phyloP scores from a whole-genome alignment of 2,888 invertebrate species.

The Acronicta psi region DNA sequence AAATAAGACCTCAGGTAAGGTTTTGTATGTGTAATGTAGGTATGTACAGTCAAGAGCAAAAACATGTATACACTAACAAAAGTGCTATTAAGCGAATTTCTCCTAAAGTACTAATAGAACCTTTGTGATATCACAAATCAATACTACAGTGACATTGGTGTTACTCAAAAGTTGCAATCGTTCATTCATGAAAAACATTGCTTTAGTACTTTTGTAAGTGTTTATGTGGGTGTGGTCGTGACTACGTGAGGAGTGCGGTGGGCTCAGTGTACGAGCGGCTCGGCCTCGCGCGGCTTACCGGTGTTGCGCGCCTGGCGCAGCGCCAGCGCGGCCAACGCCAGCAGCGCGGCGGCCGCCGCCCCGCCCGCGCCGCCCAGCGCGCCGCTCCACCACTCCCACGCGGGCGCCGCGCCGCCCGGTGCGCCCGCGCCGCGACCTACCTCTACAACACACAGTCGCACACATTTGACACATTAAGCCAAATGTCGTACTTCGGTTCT shows the following conservation, averaged over 20 bases:
- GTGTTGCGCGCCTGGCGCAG: conserved; percentile 71
- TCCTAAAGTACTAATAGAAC: too few relatives aligned
- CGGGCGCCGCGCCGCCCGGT: conserved; percentile 16
- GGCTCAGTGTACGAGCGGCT: conserved; percentile 64
- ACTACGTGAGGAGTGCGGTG: conserved; percentile 1
- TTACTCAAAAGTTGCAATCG: too few relatives aligned
- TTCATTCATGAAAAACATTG: too few relatives aligned
- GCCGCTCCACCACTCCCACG: conserved; percentile 69
- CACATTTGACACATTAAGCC: background rate
- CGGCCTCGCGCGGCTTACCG: conserved; percentile 70
- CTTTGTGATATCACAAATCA: too few relatives aligned
- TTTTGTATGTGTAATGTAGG: too few relatives aligned
- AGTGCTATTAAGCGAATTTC: too few relatives aligned
- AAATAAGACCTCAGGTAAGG: too few relatives aligned
- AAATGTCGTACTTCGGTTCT: too few relatives aligned
- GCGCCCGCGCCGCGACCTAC: conserved; percentile 37
- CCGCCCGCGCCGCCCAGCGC: conserved; percentile 76
- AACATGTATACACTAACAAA: too few relatives aligned
- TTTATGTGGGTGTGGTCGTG: background rate
- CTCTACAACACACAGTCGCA: conserved; percentile 45
- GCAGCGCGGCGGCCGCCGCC: conserved; percentile 73
- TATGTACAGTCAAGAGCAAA: too few relatives aligned
- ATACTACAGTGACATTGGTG: too few relatives aligned
- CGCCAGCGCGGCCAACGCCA: conserved; percentile 73
- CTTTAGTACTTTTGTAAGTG: too few relatives aligned